phyloP scores from a whole-genome alignment of 2,797 vertebrate genomes.

The Sebastes variabilis region DNA sequence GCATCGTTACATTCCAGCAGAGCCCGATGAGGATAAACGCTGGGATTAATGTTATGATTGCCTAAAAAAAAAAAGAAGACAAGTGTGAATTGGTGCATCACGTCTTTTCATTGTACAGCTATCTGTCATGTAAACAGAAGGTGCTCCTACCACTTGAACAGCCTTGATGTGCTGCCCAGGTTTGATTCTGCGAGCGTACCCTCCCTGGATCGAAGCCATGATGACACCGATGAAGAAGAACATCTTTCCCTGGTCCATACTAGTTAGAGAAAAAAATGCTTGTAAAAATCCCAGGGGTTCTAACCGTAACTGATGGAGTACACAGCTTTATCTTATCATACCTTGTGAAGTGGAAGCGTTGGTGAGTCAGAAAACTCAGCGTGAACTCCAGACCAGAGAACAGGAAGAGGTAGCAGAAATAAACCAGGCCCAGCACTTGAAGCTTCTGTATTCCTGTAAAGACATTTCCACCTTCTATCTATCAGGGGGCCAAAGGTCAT shows the following conservation, averaged over 20 bases:
- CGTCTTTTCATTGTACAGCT: neutral
- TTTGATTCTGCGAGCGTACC: conserved; percentile 91
- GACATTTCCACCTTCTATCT: neutral
- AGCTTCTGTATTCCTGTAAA: conserved; percentile 86
- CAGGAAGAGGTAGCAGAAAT: conserved; percentile 95
- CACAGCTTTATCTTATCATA: conserved; percentile 51
- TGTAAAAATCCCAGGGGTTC: neutral
- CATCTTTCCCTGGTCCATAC: conserved; percentile 99
- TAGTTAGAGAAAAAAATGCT: conserved; percentile 59
- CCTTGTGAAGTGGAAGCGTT: conserved; percentile 96
- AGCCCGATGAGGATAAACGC: conserved; percentile 93
- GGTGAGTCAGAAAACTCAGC: conserved; percentile 94
- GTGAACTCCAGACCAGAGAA: conserved; percentile 97
- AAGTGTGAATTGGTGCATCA: neutral
- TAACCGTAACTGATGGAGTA: neutral
- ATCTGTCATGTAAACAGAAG: neutral
- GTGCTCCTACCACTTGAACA: conserved; percentile 84
- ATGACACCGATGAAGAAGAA: conserved; percentile 97
- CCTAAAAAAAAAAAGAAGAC: conserved; percentile 77
- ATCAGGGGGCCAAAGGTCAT: neutral
- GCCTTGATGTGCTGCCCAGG: conserved; percentile 88
- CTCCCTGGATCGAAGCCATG: conserved; percentile 94
- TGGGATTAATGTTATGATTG: conserved; percentile 88
- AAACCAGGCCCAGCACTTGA: conserved; percentile 87
- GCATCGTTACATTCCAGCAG: conserved; percentile 80